phyloP scores from a whole-genome alignment of 2,797 vertebrate species.

The Hyperoplus lanceolatus region DNA sequence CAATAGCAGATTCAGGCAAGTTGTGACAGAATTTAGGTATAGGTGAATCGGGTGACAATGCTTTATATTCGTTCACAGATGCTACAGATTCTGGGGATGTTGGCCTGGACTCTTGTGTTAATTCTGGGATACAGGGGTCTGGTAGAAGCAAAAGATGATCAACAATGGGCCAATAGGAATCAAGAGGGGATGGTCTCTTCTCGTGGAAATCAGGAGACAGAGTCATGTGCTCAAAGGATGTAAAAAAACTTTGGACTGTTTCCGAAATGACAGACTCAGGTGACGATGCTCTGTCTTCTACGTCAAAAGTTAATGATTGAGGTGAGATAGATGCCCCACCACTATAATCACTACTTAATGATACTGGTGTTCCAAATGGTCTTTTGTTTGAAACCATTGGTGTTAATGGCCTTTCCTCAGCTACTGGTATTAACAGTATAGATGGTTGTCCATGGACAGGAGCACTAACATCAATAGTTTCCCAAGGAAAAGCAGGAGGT shows the following conservation, averaged over 20 bases:
- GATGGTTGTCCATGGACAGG: constrained; percentile 8
- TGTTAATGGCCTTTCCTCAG: constrained; percentile 71
- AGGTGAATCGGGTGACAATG: constrained; percentile 71
- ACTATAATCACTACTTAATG: constrained; percentile 64
- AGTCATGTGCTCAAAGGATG: constrained; percentile 29
- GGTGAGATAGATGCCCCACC: constrained; percentile 61
- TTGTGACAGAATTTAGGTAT: constrained; percentile 57
- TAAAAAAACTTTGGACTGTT: constrained; percentile 40
- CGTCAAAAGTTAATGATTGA: constrained; percentile 66
- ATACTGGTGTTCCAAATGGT: constrained; percentile 76
- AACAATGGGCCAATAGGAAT: constrained; percentile 37
- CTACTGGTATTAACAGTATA: constrained; percentile 36
- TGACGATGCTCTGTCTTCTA: constrained; percentile 68
- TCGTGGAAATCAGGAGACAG: constrained; percentile 46
- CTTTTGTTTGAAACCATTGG: constrained; percentile 79
- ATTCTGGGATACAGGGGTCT: constrained; percentile 53
- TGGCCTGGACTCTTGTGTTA: constrained; percentile 48
- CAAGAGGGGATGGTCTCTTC: constrained; percentile 53
- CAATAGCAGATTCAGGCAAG: constrained; percentile 24
- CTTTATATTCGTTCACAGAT: constrained; percentile 49
- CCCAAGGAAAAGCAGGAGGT: constrained; percentile 63
- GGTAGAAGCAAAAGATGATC: constrained; percentile 32
- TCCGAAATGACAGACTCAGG: constrained; percentile 63
- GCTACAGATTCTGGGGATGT: constrained; percentile 58
- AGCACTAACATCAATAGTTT: constrained; percentile 33